Base-by-base conservation (phyloP, 64 coral and sea anemone genomes). In the Exaiptasia diaphana region DNA sequence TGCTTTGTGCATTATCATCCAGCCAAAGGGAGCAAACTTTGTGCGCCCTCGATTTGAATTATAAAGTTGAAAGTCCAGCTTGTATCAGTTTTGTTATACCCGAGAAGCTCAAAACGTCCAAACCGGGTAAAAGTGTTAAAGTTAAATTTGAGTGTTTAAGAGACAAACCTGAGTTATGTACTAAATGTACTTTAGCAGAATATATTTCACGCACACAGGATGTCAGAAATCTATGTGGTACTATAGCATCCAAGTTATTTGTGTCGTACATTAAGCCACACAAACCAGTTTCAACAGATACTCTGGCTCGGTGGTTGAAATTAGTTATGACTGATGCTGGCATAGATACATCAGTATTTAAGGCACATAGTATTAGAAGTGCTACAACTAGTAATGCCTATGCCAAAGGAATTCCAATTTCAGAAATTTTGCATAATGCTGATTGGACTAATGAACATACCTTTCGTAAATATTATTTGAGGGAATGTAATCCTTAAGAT, bases 1-100 rank as follows among this genome's bases (percentile, higher is more conserved):
- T 93, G 78, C 78, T 83, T 78, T 93, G 90, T 93, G 83, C 90
- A 60, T 87, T 93, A 44, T 82, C 83, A 7, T 93, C 90, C 1
- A 84, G 70, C 55, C 84, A 88, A 71, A 67, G 71, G 83, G 70
- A 83, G 62, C 83, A 82, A 60, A 87, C 77, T 9, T 88, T 93
- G 38, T 93, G 83, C 87, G 90, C 90, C 38, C 42, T 87, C 36
- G 83, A 87, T 82, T 39, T 93, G 3, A 87, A 82, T 41, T 68
- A 69, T 31, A n/a, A 33, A 68, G 49, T n/a, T 15, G 1, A 70
- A 60, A 52, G 71, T 78, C 0, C 44, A 73, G 20, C 41, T 37
- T 85, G 72, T 67, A 28, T 91, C 27, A 75, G 75, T 75, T 92
- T 92, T 71, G 36, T 78, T 49, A 60, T 91, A 56, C 40, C 81